phyloP scores from a whole-genome alignment of 2,797 vertebrate genomes.

The Apodemus agrarius region DNA sequence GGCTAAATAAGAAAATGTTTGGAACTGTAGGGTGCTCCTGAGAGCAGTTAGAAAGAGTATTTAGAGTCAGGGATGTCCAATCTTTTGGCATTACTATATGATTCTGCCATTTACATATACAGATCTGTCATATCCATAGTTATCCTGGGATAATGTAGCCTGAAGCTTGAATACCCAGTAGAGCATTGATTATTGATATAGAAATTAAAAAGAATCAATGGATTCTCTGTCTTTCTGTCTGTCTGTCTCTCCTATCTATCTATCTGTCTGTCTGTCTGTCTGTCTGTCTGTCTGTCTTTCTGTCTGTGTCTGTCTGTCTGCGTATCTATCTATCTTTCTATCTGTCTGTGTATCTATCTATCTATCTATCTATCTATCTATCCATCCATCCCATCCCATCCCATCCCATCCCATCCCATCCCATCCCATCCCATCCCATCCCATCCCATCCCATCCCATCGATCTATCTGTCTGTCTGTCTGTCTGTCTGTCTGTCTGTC shows the following conservation, averaged over 20 bases:
- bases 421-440: too few relatives aligned
- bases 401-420: too few relatives aligned
- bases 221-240: neutral
- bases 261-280: neutral
- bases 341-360: too few relatives aligned
- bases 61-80: neutral
- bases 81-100: neutral
- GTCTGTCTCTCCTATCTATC: too few relatives aligned
- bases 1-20: neutral
- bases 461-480: too few relatives aligned
- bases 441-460: too few relatives aligned
- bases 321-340: too few relatives aligned
- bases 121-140: neutral
- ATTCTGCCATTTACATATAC: neutral
- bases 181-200: neutral
- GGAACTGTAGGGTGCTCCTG: neutral
- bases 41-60: neutral
- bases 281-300: too few relatives aligned
- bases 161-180: neutral
- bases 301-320: too few relatives aligned
- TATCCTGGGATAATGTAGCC: neutral
- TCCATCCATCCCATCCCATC: too few relatives aligned
- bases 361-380: too few relatives aligned
- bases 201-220: neutral
- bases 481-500: too few relatives aligned